Percentiles rank a stretch among this genome's conserved stretches.
Conservation (phyloP, 2,113 vertebrate species). For the Procavia capensis region DNA sequence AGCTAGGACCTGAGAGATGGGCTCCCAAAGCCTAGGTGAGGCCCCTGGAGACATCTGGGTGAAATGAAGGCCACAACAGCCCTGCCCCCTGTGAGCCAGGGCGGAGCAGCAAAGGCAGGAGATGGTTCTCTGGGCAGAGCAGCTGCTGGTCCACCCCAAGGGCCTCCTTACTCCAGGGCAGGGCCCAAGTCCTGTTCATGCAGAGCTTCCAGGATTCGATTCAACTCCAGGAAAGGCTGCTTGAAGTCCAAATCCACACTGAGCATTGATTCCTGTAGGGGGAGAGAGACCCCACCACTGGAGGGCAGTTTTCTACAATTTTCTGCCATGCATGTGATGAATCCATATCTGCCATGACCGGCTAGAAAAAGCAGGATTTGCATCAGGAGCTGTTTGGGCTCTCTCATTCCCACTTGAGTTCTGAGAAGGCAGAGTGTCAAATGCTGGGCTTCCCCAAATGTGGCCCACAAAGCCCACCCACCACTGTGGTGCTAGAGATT, state of each 20-base stretch:
- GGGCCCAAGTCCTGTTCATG: slow-evolving; percentile 93
- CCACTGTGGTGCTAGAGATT: not conserved
- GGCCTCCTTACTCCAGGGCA: slow-evolving; percentile 90
- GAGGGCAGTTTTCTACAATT: not conserved
- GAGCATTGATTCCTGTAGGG: slow-evolving; percentile 90
- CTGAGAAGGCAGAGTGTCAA: not conserved
- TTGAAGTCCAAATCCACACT: slow-evolving; percentile 95
- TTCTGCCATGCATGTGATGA: not conserved
- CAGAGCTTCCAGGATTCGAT: slow-evolving; percentile 93
- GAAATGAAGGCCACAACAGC: not conserved
- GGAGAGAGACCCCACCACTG: not conserved
- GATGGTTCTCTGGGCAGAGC: not conserved
- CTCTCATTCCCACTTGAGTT: not conserved
- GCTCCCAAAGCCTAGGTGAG: not conserved
- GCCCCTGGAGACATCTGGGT: not conserved
- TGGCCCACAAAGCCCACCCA: not conserved
- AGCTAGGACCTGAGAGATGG: not conserved
- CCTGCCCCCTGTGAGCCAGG: not conserved
- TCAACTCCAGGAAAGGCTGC: slow-evolving; percentile 94
- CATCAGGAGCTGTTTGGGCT: not conserved
- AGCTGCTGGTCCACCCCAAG: not conserved
- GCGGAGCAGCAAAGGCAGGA: not conserved
- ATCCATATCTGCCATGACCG: not conserved
- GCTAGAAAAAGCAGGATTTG: not conserved
- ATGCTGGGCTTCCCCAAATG: not conserved